A percentile compares a stretch with the other conserved stretches of the same genome.
phyloP scores from a whole-genome alignment of 2,888 invertebrate genomes.

The Torymus texanus region DNA sequence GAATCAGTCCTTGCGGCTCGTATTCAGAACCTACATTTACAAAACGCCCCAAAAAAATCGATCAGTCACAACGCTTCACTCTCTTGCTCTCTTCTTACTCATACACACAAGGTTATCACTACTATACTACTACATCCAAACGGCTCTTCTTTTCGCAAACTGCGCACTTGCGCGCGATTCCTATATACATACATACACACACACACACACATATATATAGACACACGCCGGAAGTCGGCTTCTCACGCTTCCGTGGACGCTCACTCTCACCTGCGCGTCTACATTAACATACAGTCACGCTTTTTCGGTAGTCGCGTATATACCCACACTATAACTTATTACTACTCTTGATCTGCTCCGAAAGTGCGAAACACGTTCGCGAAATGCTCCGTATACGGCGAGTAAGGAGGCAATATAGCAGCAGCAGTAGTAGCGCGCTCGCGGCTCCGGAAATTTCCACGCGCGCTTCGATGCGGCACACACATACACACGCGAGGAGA shows the following conservation, averaged over 20 bases:
- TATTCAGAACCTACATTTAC: constrained; percentile 31
- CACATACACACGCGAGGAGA: background rate
- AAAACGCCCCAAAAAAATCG: constrained; percentile 17
- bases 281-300: too few relatives aligned
- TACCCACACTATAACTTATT: too few relatives aligned
- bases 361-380: too few relatives aligned
- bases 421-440: background rate
- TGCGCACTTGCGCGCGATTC: constrained; percentile 42
- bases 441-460: constrained; percentile 30
- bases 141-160: constrained; percentile 6
- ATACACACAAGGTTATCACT: background rate
- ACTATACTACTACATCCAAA: too few relatives aligned
- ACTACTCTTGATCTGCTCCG: too few relatives aligned
- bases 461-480: background rate
- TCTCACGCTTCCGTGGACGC: too few relatives aligned
- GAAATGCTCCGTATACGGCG: too few relatives aligned
- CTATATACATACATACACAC: background rate
- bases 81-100: constrained; percentile 19
- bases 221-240: constrained; percentile 33
- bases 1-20: constrained; percentile 4
- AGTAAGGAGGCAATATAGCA: background rate
- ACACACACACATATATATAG: too few relatives aligned
- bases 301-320: background rate
- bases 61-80: background rate
- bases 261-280: too few relatives aligned